phyloP scores from a whole-genome alignment of 2,113 vertebrate species.

The Isurus oxyrinchus region DNA sequence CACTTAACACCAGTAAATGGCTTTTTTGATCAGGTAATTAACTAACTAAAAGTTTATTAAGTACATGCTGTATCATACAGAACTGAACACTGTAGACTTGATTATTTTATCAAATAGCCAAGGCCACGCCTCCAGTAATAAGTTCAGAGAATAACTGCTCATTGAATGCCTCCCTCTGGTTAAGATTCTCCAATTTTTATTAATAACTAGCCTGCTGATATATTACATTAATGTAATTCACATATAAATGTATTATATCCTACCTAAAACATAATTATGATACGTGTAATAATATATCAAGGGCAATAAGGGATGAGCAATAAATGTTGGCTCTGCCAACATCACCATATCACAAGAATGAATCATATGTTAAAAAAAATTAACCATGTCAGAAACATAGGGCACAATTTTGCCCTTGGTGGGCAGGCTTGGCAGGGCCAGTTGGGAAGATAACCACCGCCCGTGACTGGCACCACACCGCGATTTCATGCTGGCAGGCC shows the following conservation, averaged over 20 bases:
- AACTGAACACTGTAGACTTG: neutral
- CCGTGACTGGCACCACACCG: too few relatives aligned
- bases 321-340: neutral
- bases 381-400: neutral
- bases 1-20: slow-evolving; percentile 81
- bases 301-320: neutral
- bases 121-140: neutral
- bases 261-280: neutral
- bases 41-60: neutral
- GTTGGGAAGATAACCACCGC: too few relatives aligned
- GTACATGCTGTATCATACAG: neutral
- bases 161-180: neutral
- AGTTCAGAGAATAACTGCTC: neutral
- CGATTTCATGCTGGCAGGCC: too few relatives aligned
- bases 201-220: neutral
- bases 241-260: neutral
- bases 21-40: slow-evolving; percentile 89
- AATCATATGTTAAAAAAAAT: neutral
- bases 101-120: neutral
- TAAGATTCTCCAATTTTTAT: neutral
- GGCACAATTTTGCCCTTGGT: too few relatives aligned
- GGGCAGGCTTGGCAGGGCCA: too few relatives aligned
- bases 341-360: neutral
- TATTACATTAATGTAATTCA: neutral
- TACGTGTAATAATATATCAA: neutral